A percentile compares a stretch with the other conserved stretches of the same genome.
Evolutionary conservation across 37 sponge, comb jelly and placozoan genomes (phyloP).

Genomic region (Bolinopsis microptera): DNA sequence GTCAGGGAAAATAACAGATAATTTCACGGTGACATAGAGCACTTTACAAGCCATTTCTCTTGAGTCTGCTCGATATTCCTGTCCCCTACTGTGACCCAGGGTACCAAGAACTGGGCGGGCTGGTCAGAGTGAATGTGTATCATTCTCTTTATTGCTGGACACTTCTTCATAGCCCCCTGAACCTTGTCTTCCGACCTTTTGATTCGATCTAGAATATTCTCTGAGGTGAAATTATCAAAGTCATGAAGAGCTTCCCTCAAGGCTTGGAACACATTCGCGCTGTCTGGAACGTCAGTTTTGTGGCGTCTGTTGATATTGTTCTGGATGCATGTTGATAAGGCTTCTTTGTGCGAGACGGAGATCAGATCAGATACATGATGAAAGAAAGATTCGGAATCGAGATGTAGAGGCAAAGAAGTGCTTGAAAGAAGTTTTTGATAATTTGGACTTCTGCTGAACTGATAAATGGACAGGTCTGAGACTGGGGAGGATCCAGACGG

Average conservation of each 20-base stretch:
- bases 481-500: slow-evolving; percentile 21
- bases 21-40: background rate
- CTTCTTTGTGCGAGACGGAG: background rate
- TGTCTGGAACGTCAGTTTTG: slow-evolving; percentile 2
- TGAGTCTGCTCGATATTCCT: background rate
- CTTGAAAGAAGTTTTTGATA: slow-evolving; percentile 8
- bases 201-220: slow-evolving; percentile 8
- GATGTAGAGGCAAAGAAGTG: background rate
- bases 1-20: no score
- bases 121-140: background rate
- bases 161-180: background rate
- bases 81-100: background rate
- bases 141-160: slow-evolving; percentile 1
- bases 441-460: background rate
- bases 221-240: slow-evolving; percentile 29
- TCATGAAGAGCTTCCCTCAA: slow-evolving; percentile 24
- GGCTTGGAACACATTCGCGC: background rate
- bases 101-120: background rate
- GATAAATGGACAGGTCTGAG: slow-evolving; percentile 32
- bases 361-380: background rate
- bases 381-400: background rate
- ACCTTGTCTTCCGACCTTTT: background rate
- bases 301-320: background rate
- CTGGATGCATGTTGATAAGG: background rate
- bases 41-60: slow-evolving; percentile 23